Evolutionary conservation across 2,888 invertebrate genomes (phyloP).

Genomic region (Lomographa bimaculata): DNA sequence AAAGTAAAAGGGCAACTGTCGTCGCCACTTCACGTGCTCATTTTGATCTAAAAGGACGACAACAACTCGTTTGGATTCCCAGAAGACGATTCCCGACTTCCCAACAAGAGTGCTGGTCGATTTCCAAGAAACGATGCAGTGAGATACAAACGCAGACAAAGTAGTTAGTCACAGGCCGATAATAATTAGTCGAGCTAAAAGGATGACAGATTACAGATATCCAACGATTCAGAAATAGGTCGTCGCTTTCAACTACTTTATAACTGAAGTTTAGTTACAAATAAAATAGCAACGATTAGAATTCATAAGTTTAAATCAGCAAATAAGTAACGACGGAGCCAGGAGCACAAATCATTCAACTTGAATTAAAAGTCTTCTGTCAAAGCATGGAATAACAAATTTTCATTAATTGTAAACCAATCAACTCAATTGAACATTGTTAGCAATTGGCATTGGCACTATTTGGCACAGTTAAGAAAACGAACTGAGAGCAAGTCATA

Average conservation of each 20-base stretch:
- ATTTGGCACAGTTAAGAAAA: slow-evolving; percentile 22
- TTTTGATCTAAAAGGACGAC: slow-evolving; percentile 54
- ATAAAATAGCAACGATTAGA: not conserved
- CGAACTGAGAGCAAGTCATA: slow-evolving; percentile 19
- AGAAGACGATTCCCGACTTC: slow-evolving; percentile 57
- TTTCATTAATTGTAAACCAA: slow-evolving; percentile 23
- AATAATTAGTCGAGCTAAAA: slow-evolving; percentile 31
- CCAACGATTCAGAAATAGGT: slow-evolving; percentile 28
- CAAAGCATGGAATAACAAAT: slow-evolving; percentile 13
- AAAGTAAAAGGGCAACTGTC: slow-evolving; percentile 31
- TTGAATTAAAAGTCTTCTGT: not conserved
- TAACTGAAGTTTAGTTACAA: slow-evolving; percentile 2
- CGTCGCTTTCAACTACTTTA: slow-evolving; percentile 32
- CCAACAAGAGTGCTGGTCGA: slow-evolving; percentile 53
- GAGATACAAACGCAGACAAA: slow-evolving; percentile 23
- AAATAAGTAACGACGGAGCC: not conserved
- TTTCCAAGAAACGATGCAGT: slow-evolving; percentile 54
- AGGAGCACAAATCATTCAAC: not conserved
- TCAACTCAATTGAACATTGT: slow-evolving; percentile 21
- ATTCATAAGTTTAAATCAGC: not conserved
- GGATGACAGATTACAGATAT: slow-evolving; percentile 29
- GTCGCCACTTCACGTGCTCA: slow-evolving; percentile 38
- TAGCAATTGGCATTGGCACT: slow-evolving; percentile 21
- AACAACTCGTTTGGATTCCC: slow-evolving; percentile 51
- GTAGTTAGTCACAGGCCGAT: slow-evolving; percentile 28